phyloP scores from a whole-genome alignment of 2,113 vertebrate genomes.

The Mesoclemmys tuberculata region DNA sequence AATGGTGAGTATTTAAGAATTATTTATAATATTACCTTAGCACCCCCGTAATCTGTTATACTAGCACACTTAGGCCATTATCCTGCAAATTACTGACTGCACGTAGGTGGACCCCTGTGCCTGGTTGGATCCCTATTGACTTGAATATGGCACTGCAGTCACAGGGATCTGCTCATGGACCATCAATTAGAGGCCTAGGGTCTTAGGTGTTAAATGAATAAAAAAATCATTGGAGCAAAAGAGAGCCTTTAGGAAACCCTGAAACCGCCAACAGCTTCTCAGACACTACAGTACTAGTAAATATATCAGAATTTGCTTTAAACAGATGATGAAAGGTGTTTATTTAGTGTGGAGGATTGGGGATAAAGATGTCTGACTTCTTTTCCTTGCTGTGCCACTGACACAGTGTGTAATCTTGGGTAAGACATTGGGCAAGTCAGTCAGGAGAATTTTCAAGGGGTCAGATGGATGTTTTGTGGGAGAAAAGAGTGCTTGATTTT shows the following conservation, averaged over 20 bases:
- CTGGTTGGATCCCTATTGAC: accelerated
- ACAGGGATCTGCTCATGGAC: no score
- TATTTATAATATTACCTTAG: neutral
- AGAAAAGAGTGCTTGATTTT: neutral
- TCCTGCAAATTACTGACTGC: neutral
- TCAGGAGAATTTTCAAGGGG: neutral
- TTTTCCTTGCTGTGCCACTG: neutral
- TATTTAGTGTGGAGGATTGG: neutral
- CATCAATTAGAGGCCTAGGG: neutral
- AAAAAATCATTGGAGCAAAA: neutral
- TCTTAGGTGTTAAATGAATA: neutral
- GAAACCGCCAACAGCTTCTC: neutral
- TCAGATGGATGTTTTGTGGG: neutral
- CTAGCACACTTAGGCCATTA: accelerated
- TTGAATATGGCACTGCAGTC: neutral
- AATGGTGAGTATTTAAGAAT: neutral
- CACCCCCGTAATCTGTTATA: neutral
- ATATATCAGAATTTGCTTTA: no score
- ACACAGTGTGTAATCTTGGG: neutral
- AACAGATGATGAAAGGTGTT: no score
- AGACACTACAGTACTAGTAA: neutral
- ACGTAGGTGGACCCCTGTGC: accelerated
- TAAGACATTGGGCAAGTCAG: neutral
- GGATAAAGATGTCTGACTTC: neutral
- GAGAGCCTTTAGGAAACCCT: neutral